Base-by-base conservation (phyloP, 2,113 vertebrate genomes). In the Notothenia rossii region DNA sequence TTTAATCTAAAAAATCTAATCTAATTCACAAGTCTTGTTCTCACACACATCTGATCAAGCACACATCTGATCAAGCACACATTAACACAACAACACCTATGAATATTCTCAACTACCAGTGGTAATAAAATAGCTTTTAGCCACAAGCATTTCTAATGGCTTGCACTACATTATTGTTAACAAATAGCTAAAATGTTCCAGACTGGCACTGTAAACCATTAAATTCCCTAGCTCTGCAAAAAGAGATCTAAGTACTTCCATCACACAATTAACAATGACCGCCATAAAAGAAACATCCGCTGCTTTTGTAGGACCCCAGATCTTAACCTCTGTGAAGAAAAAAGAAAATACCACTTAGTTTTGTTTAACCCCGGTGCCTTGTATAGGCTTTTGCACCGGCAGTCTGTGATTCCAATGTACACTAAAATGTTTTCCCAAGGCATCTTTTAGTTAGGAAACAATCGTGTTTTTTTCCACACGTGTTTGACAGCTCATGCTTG, bases 401-500 rank as follows among this genome's bases (percentile, higher is more conserved):
- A 76, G 63, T 25, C 68, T 92, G 63, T 81, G 68, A 78, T 91
- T 86, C 84, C 49, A 78, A 65, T 66, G 73, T 79, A 67, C 56
- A 63, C 66, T 53, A 65, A 81, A 77, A 82, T 81, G 53, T 75
- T 85, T 89, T 91, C 87, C 88, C 87, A 72, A 77, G 67, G 84
- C 67, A 53, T 88, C 73, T 70, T 51, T 77, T 65, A 78, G 82
- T 69, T 45, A 86, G 90, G 86, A 94, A 94, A 91, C 86, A 77
- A 88, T 75, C 72, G 71, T 59, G 72, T 81, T 54, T 81, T 84
- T 63, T 75, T 60, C 36, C 68, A 53, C 72, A 83, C 92, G 86
- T 64, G 65, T 89, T 75, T 94, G 93, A 94, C 94, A 94, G 89
- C 82, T 79, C 63, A 85, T 79, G 85, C 85, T 90, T 78, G 82